Conservation (phyloP, 1,140 invertebrate genomes). For the Hypothenemus hampei region DNA sequence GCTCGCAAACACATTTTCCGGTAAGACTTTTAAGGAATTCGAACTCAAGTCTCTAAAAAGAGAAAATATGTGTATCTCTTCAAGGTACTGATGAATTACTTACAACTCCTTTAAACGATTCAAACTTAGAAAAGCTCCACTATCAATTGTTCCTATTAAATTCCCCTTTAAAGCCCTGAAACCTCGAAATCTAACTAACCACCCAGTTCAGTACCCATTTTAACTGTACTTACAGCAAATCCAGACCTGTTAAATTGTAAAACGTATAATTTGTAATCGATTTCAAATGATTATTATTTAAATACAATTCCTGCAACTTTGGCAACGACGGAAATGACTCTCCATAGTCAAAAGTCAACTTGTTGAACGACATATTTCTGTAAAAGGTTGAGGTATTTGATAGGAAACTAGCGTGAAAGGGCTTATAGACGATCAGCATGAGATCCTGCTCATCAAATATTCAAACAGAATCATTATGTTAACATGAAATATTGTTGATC, state of each 20-base stretch:
- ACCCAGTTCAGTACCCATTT: conserved; percentile 4
- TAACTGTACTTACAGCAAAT: conserved; percentile 16
- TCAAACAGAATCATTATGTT: too few species aligned
- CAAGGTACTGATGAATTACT: conserved; percentile 39
- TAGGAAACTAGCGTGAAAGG: neutral
- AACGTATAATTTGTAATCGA: conserved; percentile 3
- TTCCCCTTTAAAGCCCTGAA: conserved; percentile 43
- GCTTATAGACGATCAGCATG: too few species aligned
- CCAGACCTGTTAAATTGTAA: conserved; percentile 2
- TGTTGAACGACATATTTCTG: conserved; percentile 49
- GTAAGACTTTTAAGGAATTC: conserved; percentile 1
- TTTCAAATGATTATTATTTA: conserved; percentile 13
- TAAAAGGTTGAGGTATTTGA: neutral
- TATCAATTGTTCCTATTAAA: conserved; percentile 45
- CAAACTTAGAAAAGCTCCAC: conserved; percentile 47
- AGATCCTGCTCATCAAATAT: too few species aligned
- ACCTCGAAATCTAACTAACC: neutral
- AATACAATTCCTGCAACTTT: conserved; percentile 50
- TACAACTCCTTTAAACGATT: conserved; percentile 50
- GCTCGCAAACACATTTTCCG: neutral
- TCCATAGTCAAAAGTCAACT: conserved; percentile 45
- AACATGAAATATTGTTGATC: too few species aligned
- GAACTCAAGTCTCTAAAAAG: conserved; percentile 17
- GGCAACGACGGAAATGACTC: conserved; percentile 47
- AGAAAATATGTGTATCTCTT: neutral